phyloP scores from a whole-genome alignment of 2,888 invertebrate species.

The Nomada fabriciana region DNA sequence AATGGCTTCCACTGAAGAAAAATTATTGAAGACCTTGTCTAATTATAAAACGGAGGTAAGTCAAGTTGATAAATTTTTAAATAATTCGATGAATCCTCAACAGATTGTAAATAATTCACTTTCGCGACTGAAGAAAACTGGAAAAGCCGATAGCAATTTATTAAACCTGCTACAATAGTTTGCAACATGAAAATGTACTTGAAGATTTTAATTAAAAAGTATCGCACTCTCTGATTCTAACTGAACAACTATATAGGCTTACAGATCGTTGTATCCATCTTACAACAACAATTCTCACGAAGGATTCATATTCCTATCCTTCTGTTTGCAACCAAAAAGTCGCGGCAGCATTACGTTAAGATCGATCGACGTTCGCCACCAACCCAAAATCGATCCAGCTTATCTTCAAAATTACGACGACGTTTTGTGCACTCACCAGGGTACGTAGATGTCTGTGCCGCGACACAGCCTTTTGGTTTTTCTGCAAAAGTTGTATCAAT shows the following conservation, averaged over 20 bases:
- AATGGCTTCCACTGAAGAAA: constrained; percentile 89
- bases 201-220: background rate
- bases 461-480: background rate
- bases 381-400: constrained; percentile 90
- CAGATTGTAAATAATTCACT: too few relatives aligned
- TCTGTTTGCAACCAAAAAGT: constrained; percentile 90
- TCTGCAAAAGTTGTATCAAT: background rate
- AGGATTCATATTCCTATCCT: constrained; percentile 89
- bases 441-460: constrained; percentile 78
- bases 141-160: too few relatives aligned
- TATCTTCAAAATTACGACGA: constrained; percentile 89
- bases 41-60: constrained; percentile 88
- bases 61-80: background rate
- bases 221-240: constrained; percentile 2
- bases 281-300: constrained; percentile 88
- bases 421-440: constrained; percentile 87
- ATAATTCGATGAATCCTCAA: too few relatives aligned
- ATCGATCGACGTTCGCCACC: constrained; percentile 86
- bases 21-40: constrained; percentile 87
- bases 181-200: too few relatives aligned
- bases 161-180: too few relatives aligned
- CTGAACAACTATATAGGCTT: constrained; percentile 85
- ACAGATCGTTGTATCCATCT: constrained; percentile 88
- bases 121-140: too few relatives aligned
- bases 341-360: constrained; percentile 88